These are phyloP conservation scores for Vulpes vulpes DNA, from an alignment of 2,113 vertebrate genomes.

Conservation along the genomic window DNA sequence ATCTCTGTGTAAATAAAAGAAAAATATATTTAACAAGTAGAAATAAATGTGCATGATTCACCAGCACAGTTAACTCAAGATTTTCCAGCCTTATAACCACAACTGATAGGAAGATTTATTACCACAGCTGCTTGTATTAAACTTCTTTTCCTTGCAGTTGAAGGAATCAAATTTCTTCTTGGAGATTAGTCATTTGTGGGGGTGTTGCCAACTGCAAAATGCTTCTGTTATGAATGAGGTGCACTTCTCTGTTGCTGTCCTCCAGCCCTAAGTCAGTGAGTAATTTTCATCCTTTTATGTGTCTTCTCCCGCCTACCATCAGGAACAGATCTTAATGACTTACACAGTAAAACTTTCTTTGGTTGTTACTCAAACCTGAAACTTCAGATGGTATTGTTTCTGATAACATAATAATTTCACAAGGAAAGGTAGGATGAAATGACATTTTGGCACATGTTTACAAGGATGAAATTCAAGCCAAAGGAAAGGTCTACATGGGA, in stretches of 20 bases:
- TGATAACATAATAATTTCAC: slow-evolving; percentile 58
- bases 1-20: slow-evolving; percentile 69
- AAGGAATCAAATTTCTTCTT: slow-evolving; percentile 82
- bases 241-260: slow-evolving; percentile 70
- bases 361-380: slow-evolving; percentile 68
- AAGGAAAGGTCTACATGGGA: not conserved
- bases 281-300: slow-evolving; percentile 79
- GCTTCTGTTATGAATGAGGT: slow-evolving; percentile 82
- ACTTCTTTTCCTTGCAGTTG: slow-evolving; percentile 76
- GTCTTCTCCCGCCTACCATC: slow-evolving; percentile 75
- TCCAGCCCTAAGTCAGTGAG: slow-evolving; percentile 76
- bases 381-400: slow-evolving; percentile 71
- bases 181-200: slow-evolving; percentile 83
- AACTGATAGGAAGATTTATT: slow-evolving; percentile 80
- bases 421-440: slow-evolving; percentile 46
- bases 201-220: slow-evolving; percentile 80
- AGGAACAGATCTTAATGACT: slow-evolving; percentile 79
- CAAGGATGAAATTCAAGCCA: slow-evolving; percentile 36
- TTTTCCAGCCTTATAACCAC: slow-evolving; percentile 76
- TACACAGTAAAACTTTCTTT: slow-evolving; percentile 77
- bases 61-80: slow-evolving; percentile 72
- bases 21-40: slow-evolving; percentile 65
- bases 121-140: slow-evolving; percentile 74
- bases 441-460: slow-evolving; percentile 47
- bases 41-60: slow-evolving; percentile 78